A percentile compares a stretch with the other conserved stretches of the same genome.
Evolutionary conservation across 2,888 invertebrate species (phyloP).

Genomic region (Sclerodermus sp.): DNA sequence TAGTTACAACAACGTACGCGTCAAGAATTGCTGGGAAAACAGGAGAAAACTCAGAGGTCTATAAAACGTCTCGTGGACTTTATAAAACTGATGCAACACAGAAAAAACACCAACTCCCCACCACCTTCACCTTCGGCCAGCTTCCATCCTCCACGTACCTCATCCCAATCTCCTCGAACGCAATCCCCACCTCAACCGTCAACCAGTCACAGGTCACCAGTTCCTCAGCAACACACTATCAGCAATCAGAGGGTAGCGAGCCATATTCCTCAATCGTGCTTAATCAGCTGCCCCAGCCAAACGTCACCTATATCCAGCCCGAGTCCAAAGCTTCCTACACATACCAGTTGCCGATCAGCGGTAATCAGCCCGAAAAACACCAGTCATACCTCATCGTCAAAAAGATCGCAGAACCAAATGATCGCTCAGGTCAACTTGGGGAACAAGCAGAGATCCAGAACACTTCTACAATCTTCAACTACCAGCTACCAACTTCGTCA

Average conservation of each 20-base stretch:
- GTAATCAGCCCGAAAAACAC: constrained; percentile 31
- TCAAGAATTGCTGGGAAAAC: constrained; percentile 50
- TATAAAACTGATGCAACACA: constrained; percentile 49
- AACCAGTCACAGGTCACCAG: constrained; percentile 24
- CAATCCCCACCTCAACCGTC: constrained; percentile 29
- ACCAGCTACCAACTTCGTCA: constrained; percentile 32
- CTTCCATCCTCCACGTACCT: constrained; percentile 50
- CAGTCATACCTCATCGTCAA: constrained; percentile 47
- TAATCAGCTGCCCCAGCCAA: constrained; percentile 37
- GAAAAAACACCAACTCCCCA: constrained; percentile 35
- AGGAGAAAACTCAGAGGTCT: constrained; percentile 53
- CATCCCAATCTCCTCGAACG: constrained; percentile 47
- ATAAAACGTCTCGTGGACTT: constrained; percentile 55
- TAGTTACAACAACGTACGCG: constrained; percentile 51
- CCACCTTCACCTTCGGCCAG: constrained; percentile 41
- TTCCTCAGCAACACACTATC: constrained; percentile 23
- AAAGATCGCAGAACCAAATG: constrained; percentile 37
- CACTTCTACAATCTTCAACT: constrained; percentile 26
- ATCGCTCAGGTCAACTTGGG: too few relatives aligned
- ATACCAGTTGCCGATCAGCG: constrained; percentile 32
- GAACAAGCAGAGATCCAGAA: constrained; percentile 23
- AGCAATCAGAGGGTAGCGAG: constrained; percentile 14
- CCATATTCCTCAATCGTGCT: constrained; percentile 34
- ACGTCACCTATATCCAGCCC: constrained; percentile 35
- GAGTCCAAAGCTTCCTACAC: constrained; percentile 33